Evolutionary conservation across 2,797 vertebrate genomes (phyloP).

Genomic region (Adrianichthys oophorus): DNA sequence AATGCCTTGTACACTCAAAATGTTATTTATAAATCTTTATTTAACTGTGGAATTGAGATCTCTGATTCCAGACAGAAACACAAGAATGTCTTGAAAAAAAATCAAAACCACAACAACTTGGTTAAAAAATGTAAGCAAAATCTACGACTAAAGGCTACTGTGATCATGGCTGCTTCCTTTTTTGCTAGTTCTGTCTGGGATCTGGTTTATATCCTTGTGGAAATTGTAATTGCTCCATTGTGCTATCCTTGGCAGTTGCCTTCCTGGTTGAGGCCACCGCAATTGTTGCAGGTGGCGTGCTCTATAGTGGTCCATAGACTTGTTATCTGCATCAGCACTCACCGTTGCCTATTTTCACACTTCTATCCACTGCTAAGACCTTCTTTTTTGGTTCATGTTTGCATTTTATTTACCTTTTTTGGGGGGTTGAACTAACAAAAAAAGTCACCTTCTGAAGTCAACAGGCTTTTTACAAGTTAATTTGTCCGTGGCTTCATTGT

Average conservation of each 20-base stretch:
- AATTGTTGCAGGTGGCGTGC: conserved; percentile 41
- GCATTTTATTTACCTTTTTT: conserved; percentile 28
- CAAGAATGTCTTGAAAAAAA: too few species aligned
- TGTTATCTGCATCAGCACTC: conserved; percentile 40
- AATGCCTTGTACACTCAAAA: neutral
- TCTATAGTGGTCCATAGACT: conserved; percentile 43
- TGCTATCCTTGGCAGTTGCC: conserved; percentile 24
- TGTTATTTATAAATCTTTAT: conserved; percentile 9
- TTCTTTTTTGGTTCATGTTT: conserved; percentile 26
- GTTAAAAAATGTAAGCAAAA: too few species aligned
- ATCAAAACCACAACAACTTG: too few species aligned
- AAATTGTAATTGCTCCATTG: conserved; percentile 29
- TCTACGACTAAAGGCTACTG: conserved; percentile 18
- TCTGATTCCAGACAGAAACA: conserved; percentile 6
- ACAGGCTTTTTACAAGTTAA: too few species aligned
- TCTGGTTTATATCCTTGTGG: conserved; percentile 25
- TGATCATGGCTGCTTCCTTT: conserved; percentile 7
- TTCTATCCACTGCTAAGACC: conserved; percentile 3
- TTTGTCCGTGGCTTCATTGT: too few species aligned
- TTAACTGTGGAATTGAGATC: conserved; percentile 13
- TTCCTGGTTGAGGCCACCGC: conserved; percentile 61
- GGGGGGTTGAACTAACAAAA: too few species aligned
- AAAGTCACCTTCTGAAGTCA: too few species aligned
- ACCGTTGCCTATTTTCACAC: conserved; percentile 38
- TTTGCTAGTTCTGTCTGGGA: conserved; percentile 2